phyloP scores from a whole-genome alignment of 2,797 vertebrate genomes.

The Linurgus olivaceus region DNA sequence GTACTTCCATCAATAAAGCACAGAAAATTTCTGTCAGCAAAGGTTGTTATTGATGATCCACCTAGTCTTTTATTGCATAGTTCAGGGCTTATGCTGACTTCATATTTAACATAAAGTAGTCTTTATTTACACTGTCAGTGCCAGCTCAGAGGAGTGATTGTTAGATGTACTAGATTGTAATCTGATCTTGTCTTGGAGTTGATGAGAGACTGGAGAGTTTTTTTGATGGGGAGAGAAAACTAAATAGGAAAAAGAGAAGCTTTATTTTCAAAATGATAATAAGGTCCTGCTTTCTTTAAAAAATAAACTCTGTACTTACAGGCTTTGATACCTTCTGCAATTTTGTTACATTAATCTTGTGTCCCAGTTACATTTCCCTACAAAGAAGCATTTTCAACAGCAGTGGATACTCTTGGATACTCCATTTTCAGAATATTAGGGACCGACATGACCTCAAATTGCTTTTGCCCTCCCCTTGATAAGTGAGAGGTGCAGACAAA shows the following conservation, averaged over 20 bases:
- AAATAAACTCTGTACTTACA: neutral
- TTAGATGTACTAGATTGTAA: neutral
- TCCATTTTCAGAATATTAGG: neutral
- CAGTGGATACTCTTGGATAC: neutral
- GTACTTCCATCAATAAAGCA: neutral
- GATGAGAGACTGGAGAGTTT: neutral
- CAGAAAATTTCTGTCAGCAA: neutral
- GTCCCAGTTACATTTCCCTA: neutral
- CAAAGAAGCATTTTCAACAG: neutral
- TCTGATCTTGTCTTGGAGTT: neutral
- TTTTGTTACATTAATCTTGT: neutral
- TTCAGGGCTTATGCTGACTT: neutral
- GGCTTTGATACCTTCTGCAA: neutral
- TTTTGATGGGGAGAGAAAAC: neutral
- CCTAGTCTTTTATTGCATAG: neutral
- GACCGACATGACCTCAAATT: neutral
- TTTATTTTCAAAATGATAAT: neutral
- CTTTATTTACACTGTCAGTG: neutral
- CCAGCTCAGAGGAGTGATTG: neutral
- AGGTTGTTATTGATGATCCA: neutral
- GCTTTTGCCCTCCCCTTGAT: neutral
- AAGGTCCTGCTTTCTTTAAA: neutral
- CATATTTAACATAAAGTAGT: neutral
- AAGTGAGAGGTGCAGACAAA: neutral
- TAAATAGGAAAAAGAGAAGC: neutral